phyloP scores from a whole-genome alignment of 2,797 vertebrate genomes.

The Acipenser ruthenus region DNA sequence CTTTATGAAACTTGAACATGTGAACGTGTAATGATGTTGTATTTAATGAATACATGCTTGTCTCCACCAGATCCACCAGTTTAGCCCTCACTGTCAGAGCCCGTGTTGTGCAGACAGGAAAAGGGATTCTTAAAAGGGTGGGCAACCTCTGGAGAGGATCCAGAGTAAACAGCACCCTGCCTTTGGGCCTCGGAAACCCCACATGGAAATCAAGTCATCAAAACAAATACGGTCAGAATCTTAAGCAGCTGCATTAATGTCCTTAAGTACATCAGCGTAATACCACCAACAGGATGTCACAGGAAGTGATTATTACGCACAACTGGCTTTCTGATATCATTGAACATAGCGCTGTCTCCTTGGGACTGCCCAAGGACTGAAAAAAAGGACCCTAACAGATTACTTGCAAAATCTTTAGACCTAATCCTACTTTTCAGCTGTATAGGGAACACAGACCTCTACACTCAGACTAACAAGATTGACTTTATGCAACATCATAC shows the following conservation, averaged over 20 bases:
- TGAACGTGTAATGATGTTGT: slow-evolving; percentile 23
- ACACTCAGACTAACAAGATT: no score
- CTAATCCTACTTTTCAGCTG: background rate
- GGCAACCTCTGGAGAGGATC: no score
- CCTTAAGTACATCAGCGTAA: slow-evolving; percentile 32
- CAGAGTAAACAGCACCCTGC: background rate
- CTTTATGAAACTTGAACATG: no score
- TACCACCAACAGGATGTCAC: slow-evolving; percentile 43
- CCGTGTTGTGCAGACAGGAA: background rate
- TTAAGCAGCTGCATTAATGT: slow-evolving; percentile 51
- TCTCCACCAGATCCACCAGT: background rate
- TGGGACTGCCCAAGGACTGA: background rate
- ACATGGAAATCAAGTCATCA: slow-evolving; percentile 3
- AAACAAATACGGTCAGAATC: slow-evolving; percentile 15
- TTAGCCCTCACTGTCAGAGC: background rate
- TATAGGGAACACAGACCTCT: no score
- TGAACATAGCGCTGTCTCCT: no score
- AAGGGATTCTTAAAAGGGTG: background rate
- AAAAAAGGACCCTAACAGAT: background rate
- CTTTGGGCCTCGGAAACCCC: background rate
- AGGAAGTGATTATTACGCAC: background rate
- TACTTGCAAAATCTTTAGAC: background rate
- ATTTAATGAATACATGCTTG: no score
- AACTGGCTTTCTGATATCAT: no score
- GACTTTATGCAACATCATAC: no score